Base-by-base conservation (phyloP, 2,888 invertebrate species). In the Netelia fuscicornis region DNA sequence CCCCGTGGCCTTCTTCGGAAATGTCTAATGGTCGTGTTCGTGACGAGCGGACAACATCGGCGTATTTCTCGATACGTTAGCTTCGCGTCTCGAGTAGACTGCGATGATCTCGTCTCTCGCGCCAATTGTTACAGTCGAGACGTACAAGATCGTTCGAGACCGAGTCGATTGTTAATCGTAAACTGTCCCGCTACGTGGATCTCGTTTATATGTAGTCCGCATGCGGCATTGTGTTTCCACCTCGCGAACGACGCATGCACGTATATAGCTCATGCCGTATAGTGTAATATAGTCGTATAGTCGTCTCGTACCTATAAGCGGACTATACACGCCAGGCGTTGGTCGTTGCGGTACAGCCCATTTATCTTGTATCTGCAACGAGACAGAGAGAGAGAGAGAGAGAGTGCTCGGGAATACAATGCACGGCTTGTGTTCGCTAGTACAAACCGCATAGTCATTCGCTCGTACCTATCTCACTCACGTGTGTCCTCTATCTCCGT, bases 341-440 rank as follows among this genome's bases (percentile, higher is more conserved):
- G 67, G 75, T 74, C 77, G 77, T 70, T 84, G 80, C 87, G 78
- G 76, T 74, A 78, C 78, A 79, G 75, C 64, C 83, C 81, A 86
- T 87, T 87, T 87, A 87, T 87, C 87, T 87, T 87, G 83, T 86
- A 87, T 87, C 87, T 82, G 74, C 78, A 77, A 75, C 80, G 80
- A 77, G 80, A 48, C 11, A 48, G 48, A 48, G 48, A 70, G 17
- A 54, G 23, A 67, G 62, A 17, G 77, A 80, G 80, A 10, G 72
- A 23, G 44, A 68, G 71, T 68, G 82, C 72, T 71, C 54, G 68
- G 64, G 65, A 72, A 65, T 72, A 82, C 86, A 85, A 85, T 82
- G 85, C 81, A 65, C 58, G 58, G 52, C 60, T 56, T 54, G 62
- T 70, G 54, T 74, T 56, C 83, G 64, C 65, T 76, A 67, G 60